phyloP scores from a whole-genome alignment of 1,140 invertebrate species.

The Pseudachorutes palmiensis region DNA sequence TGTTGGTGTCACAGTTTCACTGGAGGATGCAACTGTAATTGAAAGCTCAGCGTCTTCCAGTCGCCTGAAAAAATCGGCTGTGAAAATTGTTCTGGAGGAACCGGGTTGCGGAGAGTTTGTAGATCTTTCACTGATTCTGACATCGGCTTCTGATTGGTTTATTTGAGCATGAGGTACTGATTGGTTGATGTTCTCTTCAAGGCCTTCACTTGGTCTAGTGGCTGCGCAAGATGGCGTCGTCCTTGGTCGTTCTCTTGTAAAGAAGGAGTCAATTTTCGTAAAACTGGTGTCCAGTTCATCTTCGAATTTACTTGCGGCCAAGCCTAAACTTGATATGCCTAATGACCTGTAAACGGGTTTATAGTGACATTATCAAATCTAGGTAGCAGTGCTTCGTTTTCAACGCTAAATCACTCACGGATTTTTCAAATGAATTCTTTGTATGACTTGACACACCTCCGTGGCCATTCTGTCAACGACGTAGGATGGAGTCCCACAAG shows the following conservation, averaged over 20 bases:
- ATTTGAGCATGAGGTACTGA: no score
- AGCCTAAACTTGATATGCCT: slow-evolving; percentile 23
- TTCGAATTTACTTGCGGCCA: slow-evolving; percentile 35
- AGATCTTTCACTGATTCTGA: background rate
- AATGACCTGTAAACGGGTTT: slow-evolving; percentile 20
- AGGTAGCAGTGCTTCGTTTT: background rate
- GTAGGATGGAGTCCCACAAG: slow-evolving; percentile 24
- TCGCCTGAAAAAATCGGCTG: background rate
- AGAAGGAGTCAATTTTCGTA: slow-evolving; percentile 26
- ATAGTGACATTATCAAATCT: background rate
- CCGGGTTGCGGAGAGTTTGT: background rate
- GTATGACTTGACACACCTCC: slow-evolving; percentile 17
- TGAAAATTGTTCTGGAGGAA: background rate
- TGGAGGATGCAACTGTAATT: no score
- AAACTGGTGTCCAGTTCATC: slow-evolving; percentile 18
- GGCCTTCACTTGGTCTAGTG: background rate
- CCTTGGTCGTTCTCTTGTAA: background rate
- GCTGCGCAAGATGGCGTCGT: background rate
- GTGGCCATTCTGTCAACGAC: slow-evolving; percentile 22
- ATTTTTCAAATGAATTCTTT: slow-evolving; percentile 25
- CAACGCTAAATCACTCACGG: slow-evolving; percentile 14
- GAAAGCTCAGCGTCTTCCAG: background rate
- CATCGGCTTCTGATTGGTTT: no score
- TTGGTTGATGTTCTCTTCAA: no score
- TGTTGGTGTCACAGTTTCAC: background rate